A percentile compares a stretch with the other conserved stretches of the same genome.
phyloP scores from a whole-genome alignment of 2,888 invertebrate genomes.

The Actias luna region DNA sequence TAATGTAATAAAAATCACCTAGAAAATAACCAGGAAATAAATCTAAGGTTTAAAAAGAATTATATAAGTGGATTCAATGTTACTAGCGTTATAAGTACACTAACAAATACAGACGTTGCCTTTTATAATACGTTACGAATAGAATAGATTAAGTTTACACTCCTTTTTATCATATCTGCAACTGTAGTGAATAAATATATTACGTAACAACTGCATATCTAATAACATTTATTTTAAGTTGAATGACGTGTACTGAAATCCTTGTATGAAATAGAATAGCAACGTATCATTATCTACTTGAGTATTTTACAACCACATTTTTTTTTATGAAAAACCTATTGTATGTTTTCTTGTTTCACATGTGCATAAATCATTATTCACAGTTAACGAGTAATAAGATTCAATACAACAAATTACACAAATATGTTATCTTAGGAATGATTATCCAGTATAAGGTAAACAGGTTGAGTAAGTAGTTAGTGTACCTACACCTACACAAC shows the following conservation, averaged over 20 bases:
- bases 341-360: neutral
- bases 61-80: too few species aligned
- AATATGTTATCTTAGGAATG: neutral
- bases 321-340: neutral
- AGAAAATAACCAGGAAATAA: too few species aligned
- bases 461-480: neutral
- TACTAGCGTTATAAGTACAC: too few species aligned
- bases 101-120: too few species aligned
- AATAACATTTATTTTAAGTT: constrained; percentile 12
- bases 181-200: constrained; percentile 8
- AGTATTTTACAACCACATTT: constrained; percentile 8
- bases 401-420: neutral
- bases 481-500: neutral
- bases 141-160: constrained; percentile 1
- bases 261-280: constrained; percentile 6
- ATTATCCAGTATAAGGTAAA: neutral
- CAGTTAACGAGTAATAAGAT: constrained; percentile 9
- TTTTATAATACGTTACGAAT: neutral
- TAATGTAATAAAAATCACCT: too few species aligned
- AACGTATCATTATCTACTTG: neutral
- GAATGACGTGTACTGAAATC: constrained; percentile 10
- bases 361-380: constrained; percentile 16
- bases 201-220: constrained; percentile 4
- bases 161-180: constrained; percentile 13
- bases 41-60: too few species aligned